Evolutionary conservation across 2,888 invertebrate species (phyloP), one percentile per base, ranked within the genome.

Genomic region (Machimus atricapillus): DNA sequence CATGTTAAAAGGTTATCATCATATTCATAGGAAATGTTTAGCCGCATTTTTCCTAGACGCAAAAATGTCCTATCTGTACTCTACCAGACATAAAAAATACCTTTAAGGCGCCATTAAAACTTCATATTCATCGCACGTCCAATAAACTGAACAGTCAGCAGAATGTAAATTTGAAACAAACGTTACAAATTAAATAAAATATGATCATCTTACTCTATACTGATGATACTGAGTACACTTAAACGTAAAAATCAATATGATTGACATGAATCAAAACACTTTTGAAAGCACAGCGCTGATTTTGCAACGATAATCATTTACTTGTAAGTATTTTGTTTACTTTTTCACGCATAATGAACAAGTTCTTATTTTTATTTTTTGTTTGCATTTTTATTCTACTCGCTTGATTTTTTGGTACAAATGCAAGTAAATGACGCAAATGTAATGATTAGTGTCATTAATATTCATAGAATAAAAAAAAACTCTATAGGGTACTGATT

Each of bases 381-480:
- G 12, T 46, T 46, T 46, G 14, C 19, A 56, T 19, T 66, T 66
- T 66, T 27, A 23, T 66, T 66, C 27, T 66, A 12, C 12, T 66
- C 9, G 23, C 12, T 66, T 66, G 2, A 66, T 23, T 66, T 34
- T 23, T 66, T 27, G 19, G 23, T 14, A 66, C 12, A 66, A 66
- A 66, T 66, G 12, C 78, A 43, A 37, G n/a, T 23, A n/a, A 78
- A 14, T 78, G 78, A 78, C 78, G 78, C 43, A 78, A 78, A 78
- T 78, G 23, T n/a, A 40, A 78, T 78, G 78, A 78, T 78, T 78
- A 78, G 78, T 78, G 43, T 43, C 78, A 78, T 78, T 19, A 78
- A 78, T 78, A 78, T 78, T 43, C 78, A 43, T 78, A 19, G 43
- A 78, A 37, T 37, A 78, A 14, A 78, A 27, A 78, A 14, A 9